Conservation (phyloP, 2,113 vertebrate genomes). For the Ctenomys sociabilis region DNA sequence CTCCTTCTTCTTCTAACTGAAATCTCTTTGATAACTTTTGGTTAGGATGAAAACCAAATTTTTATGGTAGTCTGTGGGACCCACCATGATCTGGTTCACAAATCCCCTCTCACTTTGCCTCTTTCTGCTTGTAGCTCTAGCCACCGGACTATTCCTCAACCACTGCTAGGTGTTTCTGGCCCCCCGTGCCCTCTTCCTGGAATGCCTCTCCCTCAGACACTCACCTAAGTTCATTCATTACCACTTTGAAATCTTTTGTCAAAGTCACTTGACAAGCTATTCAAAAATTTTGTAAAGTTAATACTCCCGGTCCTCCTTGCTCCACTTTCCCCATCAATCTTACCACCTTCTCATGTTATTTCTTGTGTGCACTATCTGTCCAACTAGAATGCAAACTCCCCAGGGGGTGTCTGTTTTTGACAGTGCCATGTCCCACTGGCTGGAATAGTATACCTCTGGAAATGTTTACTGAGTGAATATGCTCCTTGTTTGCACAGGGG, state of each 20-base stretch:
- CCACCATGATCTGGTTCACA: no score
- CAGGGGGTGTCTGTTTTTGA: not conserved
- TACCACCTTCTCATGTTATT: not conserved
- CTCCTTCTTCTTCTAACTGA: not conserved
- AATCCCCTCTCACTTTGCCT: not conserved
- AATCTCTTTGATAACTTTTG: not conserved
- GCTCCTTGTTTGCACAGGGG: no score
- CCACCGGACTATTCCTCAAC: not conserved
- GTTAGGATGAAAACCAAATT: not conserved
- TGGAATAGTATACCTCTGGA: not conserved
- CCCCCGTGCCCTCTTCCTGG: not conserved
- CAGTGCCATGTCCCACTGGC: not conserved
- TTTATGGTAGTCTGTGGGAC: accelerated
- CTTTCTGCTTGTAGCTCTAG: not conserved
- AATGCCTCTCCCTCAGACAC: not conserved
- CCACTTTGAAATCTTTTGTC: constrained; percentile 25
- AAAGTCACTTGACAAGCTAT: not conserved
- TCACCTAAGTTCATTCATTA: not conserved
- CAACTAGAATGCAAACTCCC: not conserved
- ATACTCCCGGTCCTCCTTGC: not conserved
- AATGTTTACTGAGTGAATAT: not conserved
- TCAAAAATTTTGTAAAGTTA: not conserved
- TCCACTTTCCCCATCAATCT: not conserved
- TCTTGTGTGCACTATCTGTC: not conserved
- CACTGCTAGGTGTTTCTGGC: no score